A percentile compares a stretch with the other conserved stretches of the same genome.
Evolutionary conservation across 37 sponge, comb jelly and placozoan genomes (phyloP).

Genomic region (Mnemiopsis leidyi): DNA sequence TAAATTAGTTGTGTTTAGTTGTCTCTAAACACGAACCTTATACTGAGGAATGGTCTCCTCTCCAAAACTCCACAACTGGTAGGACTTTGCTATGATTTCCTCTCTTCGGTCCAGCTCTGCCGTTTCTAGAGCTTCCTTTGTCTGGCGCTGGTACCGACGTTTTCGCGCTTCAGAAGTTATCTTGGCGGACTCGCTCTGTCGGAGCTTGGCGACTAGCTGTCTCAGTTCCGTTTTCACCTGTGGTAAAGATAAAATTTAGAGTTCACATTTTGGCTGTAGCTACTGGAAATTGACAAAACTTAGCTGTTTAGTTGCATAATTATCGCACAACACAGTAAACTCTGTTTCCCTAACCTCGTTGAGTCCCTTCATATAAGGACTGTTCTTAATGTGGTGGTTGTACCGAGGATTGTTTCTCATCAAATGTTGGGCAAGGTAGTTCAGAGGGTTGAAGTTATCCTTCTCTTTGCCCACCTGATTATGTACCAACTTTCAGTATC

Average conservation of each 20-base stretch:
- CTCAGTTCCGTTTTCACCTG: slow-evolving; percentile 41
- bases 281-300: too few relatives aligned
- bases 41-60: slow-evolving; percentile 42
- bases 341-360: too few relatives aligned
- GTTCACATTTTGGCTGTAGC: too few relatives aligned
- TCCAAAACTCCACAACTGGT: slow-evolving; percentile 40
- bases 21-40: neutral
- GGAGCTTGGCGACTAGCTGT: slow-evolving; percentile 10
- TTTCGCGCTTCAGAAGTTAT: slow-evolving; percentile 60
- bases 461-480: neutral
- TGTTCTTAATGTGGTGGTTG: slow-evolving; percentile 65
- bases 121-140: slow-evolving; percentile 10
- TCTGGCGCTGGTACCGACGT: slow-evolving; percentile 36
- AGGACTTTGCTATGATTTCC: neutral
- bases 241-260: neutral
- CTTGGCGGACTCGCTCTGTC: slow-evolving; percentile 12
- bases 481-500: neutral
- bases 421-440: slow-evolving; percentile 89
- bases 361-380: slow-evolving; percentile 45
- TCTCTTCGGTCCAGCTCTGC: slow-evolving; percentile 10
- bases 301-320: too few relatives aligned
- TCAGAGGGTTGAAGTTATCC: slow-evolving; percentile 89
- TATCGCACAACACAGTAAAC: too few relatives aligned
- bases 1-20: too few relatives aligned
- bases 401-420: slow-evolving; percentile 95